Conservation (phyloP, 2,113 vertebrate genomes). For the Anguilla japonica region DNA sequence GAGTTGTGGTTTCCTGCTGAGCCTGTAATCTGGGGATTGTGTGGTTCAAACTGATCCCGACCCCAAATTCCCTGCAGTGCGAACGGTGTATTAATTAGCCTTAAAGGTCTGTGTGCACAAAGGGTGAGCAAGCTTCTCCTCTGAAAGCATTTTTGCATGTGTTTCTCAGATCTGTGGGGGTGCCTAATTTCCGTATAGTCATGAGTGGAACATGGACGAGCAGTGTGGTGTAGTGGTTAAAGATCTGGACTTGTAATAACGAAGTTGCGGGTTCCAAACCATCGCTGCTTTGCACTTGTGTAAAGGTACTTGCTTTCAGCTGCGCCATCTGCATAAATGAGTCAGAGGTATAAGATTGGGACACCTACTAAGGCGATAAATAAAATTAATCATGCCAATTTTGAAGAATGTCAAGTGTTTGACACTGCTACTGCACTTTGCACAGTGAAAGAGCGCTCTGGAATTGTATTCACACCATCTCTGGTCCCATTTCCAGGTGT, state of each 20-base stretch:
- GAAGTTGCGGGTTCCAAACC: background rate
- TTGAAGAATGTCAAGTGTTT: conserved; percentile 23
- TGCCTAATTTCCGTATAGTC: background rate
- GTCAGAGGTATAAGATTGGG: background rate
- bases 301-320: background rate
- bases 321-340: background rate
- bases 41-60: background rate
- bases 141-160: background rate
- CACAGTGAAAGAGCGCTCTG: background rate
- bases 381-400: background rate
- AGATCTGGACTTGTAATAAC: background rate
- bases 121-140: background rate
- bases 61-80: background rate
- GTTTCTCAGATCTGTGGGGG: conserved; percentile 17
- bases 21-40: background rate
- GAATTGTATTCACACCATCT: background rate
- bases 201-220: conserved; percentile 3
- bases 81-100: conserved; percentile 1
- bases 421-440: background rate
- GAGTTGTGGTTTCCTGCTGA: background rate
- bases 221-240: background rate
- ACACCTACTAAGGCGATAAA: background rate
- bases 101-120: background rate
- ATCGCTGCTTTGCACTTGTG: background rate
- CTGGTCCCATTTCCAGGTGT: background rate